Evolutionary conservation across 2,888 invertebrate species (phyloP).

Genomic region (Clunio marinus): DNA sequence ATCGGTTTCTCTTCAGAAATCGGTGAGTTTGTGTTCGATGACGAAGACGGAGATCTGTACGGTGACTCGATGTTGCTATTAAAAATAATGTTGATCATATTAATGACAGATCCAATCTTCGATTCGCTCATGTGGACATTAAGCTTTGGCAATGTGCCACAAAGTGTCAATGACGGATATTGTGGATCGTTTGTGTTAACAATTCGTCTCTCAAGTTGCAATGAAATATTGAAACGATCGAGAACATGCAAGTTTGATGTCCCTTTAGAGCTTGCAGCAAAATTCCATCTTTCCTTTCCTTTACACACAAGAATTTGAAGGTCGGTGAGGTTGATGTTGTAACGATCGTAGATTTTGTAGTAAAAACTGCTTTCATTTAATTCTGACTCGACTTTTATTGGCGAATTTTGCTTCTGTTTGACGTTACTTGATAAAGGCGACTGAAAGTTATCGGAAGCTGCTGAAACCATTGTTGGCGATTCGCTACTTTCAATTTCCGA

Average conservation of each 20-base stretch:
- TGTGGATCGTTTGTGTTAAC: slow-evolving; percentile 79
- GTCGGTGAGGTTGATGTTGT: slow-evolving; percentile 73
- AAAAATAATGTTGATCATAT: slow-evolving; percentile 54
- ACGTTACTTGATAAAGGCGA: slow-evolving; percentile 40
- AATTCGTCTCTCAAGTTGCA: slow-evolving; percentile 73
- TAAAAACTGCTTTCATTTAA: slow-evolving; percentile 61
- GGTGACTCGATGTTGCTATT: slow-evolving; percentile 41
- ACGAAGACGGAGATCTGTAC: no score
- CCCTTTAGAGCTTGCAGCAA: slow-evolving; percentile 77
- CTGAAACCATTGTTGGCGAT: slow-evolving; percentile 49
- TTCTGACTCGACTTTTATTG: slow-evolving; percentile 42
- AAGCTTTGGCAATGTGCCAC: slow-evolving; percentile 80
- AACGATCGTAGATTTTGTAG: slow-evolving; percentile 71
- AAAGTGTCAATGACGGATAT: slow-evolving; percentile 77
- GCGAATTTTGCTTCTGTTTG: background rate
- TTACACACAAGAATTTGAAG: slow-evolving; percentile 83
- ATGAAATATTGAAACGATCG: slow-evolving; percentile 68
- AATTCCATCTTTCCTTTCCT: slow-evolving; percentile 84
- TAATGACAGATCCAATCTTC: slow-evolving; percentile 68
- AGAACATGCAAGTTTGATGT: slow-evolving; percentile 82
- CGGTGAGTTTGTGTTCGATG: background rate
- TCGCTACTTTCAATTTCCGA: slow-evolving; percentile 60
- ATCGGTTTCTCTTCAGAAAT: background rate
- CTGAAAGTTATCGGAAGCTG: slow-evolving; percentile 43
- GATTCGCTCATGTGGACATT: slow-evolving; percentile 87